These are phyloP conservation scores for Lithosia quadra DNA, from an alignment of 2,888 invertebrate genomes.

Conservation along the genomic window DNA sequence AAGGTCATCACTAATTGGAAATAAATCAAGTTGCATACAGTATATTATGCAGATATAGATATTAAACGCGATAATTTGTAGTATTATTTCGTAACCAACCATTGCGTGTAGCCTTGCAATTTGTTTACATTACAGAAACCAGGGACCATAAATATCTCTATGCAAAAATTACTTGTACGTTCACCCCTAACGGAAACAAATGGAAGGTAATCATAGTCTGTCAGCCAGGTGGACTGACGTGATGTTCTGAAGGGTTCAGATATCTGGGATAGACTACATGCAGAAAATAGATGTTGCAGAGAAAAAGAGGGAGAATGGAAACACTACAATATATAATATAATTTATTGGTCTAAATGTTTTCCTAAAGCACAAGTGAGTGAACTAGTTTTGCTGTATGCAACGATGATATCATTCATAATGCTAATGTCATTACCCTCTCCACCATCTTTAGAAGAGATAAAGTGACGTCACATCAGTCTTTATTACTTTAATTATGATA, in stretches of 20 bases:
- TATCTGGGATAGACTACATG: background rate
- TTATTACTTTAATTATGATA: conserved; percentile 36
- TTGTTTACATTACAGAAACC: background rate
- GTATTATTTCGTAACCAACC: background rate
- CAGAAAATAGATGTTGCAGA: background rate
- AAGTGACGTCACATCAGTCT: conserved; percentile 27
- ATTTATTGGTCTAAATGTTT: background rate
- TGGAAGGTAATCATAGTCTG: background rate
- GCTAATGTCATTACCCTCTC: conserved; percentile 26
- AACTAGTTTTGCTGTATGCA: background rate
- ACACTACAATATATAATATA: background rate
- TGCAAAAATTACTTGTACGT: background rate
- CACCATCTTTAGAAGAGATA: conserved; percentile 3
- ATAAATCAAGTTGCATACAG: background rate
- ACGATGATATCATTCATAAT: conserved; percentile 8
- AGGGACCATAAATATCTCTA: background rate
- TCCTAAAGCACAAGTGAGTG: background rate
- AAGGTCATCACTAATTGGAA: conserved; percentile 4
- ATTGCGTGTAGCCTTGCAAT: background rate
- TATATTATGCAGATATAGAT: background rate
- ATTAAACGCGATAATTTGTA: background rate
- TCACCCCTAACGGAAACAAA: background rate
- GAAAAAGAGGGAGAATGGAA: background rate
- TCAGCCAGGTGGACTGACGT: background rate
- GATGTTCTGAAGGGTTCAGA: background rate